Base-by-base conservation (phyloP, 1,140 invertebrate species). In the Aphaenogaster floridana region DNA sequence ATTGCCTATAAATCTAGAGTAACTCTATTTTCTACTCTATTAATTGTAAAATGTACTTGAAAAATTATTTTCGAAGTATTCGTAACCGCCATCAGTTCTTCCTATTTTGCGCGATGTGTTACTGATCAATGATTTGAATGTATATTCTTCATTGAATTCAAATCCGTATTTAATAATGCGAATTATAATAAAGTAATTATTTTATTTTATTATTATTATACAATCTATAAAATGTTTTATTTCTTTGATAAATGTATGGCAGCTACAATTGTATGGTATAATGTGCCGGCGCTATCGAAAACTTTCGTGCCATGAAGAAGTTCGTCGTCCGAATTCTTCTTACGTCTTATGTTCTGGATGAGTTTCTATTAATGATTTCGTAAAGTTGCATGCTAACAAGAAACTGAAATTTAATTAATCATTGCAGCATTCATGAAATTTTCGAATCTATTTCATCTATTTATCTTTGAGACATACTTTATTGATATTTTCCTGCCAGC, bases 271-370 rank as follows among this genome's bases (percentile, higher is more conserved):
- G 45, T 0, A 63, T 59, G n/a, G 8, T 3, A 17, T 9, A 77
- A 8, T n/a, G 17, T 78, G 50, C 28, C n/a, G 5, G n/a, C 69
- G 54, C 54, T 39, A 50, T 50, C 54, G 34, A 45, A 48, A 21
- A 39, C 15, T 36, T 61, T 72, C 8, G 17, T n/a, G 61, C 2
- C 34, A 84, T 76, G 69, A 84, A 84, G 71, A 83, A 57, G 6
- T 45, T 84, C 3, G 8, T 63, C 28, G 28, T 63, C 1, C 80
- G 57, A 84, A 39, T 84, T 17, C 54, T 84, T 39, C 45, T 84
- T 48, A 34, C 69, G 6, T 84, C 17, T 61, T 84, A 69, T 45
- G 28, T 76, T 63, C n/a, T 84, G 39, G 80, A 69, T 84, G 5
- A 83, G 69, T 84, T 7, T 39, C 17, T 5, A 68, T 54, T 64